Percentiles rank a stretch among this genome's conserved stretches.
These are phyloP conservation scores for Elysia chlorotica DNA, from an alignment of 1,140 invertebrate species.

Conservation along the genomic window DNA sequence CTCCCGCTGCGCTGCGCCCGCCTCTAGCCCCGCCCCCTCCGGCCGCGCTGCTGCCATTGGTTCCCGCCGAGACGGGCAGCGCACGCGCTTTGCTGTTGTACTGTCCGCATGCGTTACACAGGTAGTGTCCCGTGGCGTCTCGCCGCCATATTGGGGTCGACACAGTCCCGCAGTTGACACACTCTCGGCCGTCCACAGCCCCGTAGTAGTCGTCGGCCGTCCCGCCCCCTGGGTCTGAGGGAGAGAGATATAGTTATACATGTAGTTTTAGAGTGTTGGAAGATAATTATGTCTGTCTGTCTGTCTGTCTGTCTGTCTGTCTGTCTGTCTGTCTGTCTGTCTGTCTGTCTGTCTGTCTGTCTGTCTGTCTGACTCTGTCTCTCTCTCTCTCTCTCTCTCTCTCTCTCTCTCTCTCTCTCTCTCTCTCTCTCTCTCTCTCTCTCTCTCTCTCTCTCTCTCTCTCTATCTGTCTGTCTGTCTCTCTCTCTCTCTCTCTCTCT, in stretches of 20 bases:
- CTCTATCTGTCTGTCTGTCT: neutral
- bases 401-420: neutral
- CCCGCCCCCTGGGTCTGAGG: no score
- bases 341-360: neutral
- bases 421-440: neutral
- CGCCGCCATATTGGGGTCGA: slow-evolving; percentile 63
- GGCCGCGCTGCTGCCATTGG: no score
- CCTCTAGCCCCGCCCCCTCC: no score
- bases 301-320: neutral
- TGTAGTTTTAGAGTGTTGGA: no score
- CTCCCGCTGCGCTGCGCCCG: no score
- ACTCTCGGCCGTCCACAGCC: slow-evolving; percentile 59
- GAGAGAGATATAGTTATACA: no score
- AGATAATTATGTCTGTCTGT: neutral
- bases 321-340: neutral
- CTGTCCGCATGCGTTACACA: slow-evolving; percentile 75
- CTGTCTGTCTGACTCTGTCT: neutral
- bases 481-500: neutral
- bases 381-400: neutral
- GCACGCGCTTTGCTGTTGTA: no score
- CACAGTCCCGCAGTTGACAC: slow-evolving; percentile 63
- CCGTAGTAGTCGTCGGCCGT: slow-evolving; percentile 32
- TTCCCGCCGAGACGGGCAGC: no score
- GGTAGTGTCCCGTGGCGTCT: slow-evolving; percentile 62
- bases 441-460: neutral